Evolutionary conservation across 2,888 invertebrate genomes (phyloP), one percentile per base, ranked within the genome.

Genomic region (Drosophila subsilvestris): DNA sequence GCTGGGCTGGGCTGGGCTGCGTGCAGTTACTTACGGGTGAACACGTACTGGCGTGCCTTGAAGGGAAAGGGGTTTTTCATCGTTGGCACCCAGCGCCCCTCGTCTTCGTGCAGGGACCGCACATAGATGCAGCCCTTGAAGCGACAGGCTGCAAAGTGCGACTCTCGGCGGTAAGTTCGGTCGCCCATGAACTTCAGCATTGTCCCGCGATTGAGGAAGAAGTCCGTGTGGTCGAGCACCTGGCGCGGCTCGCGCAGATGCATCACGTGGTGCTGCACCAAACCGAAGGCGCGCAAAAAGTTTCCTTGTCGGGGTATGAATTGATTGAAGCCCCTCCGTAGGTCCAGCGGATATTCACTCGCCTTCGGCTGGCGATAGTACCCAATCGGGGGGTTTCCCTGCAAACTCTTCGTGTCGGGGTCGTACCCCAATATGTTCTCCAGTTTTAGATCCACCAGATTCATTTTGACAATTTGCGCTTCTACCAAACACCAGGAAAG

Each of bases 1-100:
- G 12, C 10, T 9, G 14, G 25, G 8, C 27, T 27, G 27, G 27
- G 27, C 27, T 32, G 6, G 25, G 7, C 14, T 14, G 5, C 6
- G 6, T 37, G 37, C 37, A 14, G 37, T 7, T 37, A 32, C 59
- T 48, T 48, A 76, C 75, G 66, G 4, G 42, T 61, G 22, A 62
- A 6, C 8, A 73, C 9, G 27, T 58, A 55, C 17, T 73, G 44
- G 0, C 66, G 74, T 17, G 57, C 17, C 43, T 59, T 73, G 6
- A 57, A 76, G 6, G 48, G 0, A n/a, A n/a, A n/a, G n/a, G n/a
- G n/a, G n/a, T n/a, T n/a, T n/a, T n/a, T n/a, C n/a, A n/a, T n/a
- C n/a, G n/a, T n/a, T n/a, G n/a, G n/a, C n/a, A n/a, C n/a, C n/a
- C n/a, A n/a, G n/a, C n/a, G 0, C 1, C 0, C 1, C 1, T 2